Conservation (phyloP, 1,140 invertebrate species). For the Telenomus remus region DNA sequence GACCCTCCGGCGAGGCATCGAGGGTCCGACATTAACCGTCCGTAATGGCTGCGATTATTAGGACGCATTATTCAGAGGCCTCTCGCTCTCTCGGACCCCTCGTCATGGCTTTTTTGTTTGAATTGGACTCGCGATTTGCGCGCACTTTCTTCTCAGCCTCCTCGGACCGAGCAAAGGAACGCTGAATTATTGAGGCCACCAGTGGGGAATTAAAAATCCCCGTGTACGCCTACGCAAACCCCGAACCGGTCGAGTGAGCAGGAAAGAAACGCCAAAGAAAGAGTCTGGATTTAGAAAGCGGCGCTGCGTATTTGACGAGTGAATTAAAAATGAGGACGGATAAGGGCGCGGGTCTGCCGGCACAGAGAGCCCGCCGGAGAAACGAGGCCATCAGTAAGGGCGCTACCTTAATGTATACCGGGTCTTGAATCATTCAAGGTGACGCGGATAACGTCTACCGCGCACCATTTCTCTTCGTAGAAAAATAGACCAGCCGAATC, state of each 20-base stretch:
- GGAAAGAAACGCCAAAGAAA: constrained; percentile 39
- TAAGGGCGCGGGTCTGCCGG: constrained; percentile 59
- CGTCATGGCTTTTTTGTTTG: constrained; percentile 38
- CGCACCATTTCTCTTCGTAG: constrained; percentile 12
- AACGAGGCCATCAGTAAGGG: constrained; percentile 68
- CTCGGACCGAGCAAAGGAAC: constrained; percentile 55
- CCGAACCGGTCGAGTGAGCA: constrained; percentile 27
- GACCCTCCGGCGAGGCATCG: constrained; percentile 35
- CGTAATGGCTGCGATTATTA: constrained; percentile 71
- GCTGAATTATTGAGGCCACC: constrained; percentile 71
- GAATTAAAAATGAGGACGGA: constrained; percentile 74
- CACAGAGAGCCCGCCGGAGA: constrained; percentile 55
- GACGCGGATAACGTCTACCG: constrained; percentile 41
- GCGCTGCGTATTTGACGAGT: constrained; percentile 67
- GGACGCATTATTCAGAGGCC: constrained; percentile 68
- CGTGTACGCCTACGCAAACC: constrained; percentile 51
- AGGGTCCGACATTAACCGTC: constrained; percentile 60
- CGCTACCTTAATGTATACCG: constrained; percentile 65
- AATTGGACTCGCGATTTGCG: constrained; percentile 46
- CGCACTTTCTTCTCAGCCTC: constrained; percentile 28
- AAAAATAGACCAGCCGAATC: not conserved
- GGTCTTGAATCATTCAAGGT: constrained; percentile 65
- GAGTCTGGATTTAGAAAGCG: constrained; percentile 49
- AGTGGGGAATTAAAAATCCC: constrained; percentile 73
- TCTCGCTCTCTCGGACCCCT: constrained; percentile 50